Percentiles rank a stretch among this genome's conserved stretches.
Evolutionary conservation across 2,888 invertebrate genomes (phyloP).

Genomic region (Tenthredo distinguenda): DNA sequence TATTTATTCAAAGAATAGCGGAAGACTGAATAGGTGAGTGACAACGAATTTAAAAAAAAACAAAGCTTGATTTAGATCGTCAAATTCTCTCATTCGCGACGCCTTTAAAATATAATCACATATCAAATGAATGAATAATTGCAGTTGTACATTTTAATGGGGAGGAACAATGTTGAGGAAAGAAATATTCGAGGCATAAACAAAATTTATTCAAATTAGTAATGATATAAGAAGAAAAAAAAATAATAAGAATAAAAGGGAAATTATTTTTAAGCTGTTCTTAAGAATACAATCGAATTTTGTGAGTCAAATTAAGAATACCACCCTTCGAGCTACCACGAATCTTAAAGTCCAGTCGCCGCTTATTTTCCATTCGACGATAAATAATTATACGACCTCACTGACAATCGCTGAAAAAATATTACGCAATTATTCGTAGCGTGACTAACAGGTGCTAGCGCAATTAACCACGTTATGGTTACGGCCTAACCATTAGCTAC

Average conservation of each 20-base stretch:
- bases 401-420: slow-evolving; percentile 9
- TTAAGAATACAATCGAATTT: background rate
- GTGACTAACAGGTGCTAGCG: slow-evolving; percentile 71
- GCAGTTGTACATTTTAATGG: background rate
- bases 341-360: background rate
- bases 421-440: slow-evolving; percentile 3
- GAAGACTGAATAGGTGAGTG: background rate
- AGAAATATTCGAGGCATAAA: background rate
- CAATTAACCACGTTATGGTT: slow-evolving; percentile 74
- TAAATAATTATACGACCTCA: background rate
- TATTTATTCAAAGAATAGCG: background rate
- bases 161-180: background rate
- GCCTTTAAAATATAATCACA: background rate
- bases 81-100: background rate
- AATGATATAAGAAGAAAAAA: background rate
- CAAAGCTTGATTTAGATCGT: background rate
- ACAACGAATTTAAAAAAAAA: background rate
- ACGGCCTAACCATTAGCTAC: slow-evolving; percentile 61
- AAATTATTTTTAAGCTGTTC: background rate
- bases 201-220: slow-evolving; percentile 25
- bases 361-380: background rate
- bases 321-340: too few relatives aligned
- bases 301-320: background rate
- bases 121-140: slow-evolving; percentile 35
- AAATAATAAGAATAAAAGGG: background rate